phyloP scores from a whole-genome alignment of 2,113 vertebrate genomes.

The Dicrurus megarhynchus region DNA sequence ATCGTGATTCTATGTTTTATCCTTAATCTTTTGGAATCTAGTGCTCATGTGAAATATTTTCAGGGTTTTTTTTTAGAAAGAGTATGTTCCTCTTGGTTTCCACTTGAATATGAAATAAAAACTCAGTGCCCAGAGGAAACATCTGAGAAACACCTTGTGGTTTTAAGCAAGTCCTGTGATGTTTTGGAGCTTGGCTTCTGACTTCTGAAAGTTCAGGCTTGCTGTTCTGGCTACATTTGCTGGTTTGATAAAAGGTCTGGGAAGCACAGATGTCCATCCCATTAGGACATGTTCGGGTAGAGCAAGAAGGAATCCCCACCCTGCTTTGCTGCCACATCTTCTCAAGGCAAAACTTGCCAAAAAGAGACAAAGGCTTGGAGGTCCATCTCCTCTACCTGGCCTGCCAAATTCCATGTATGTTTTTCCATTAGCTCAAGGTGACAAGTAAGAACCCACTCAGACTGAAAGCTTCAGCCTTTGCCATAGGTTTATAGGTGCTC shows the following conservation, averaged over 20 bases:
- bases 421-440: not conserved
- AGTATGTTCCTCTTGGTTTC: not conserved
- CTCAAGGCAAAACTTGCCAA: not conserved
- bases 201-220: not conserved
- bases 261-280: not conserved
- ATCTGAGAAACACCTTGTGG: not conserved
- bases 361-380: not conserved
- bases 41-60: not conserved
- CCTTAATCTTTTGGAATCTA: not conserved
- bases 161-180: not conserved
- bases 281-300: not conserved
- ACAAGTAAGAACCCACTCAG: not conserved
- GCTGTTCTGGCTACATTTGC: not conserved
- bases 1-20: not conserved
- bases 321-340: not conserved
- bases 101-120: conserved; percentile 1
- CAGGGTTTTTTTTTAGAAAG: not conserved
- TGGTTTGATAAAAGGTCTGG: not conserved
- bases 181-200: not conserved
- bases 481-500: not conserved
- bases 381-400: not conserved
- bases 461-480: not conserved
- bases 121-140: not conserved
- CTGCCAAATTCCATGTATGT: not conserved
- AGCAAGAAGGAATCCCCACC: not conserved